phyloP scores from a whole-genome alignment of 2,888 invertebrate species.

The Drosophila koepferae region DNA sequence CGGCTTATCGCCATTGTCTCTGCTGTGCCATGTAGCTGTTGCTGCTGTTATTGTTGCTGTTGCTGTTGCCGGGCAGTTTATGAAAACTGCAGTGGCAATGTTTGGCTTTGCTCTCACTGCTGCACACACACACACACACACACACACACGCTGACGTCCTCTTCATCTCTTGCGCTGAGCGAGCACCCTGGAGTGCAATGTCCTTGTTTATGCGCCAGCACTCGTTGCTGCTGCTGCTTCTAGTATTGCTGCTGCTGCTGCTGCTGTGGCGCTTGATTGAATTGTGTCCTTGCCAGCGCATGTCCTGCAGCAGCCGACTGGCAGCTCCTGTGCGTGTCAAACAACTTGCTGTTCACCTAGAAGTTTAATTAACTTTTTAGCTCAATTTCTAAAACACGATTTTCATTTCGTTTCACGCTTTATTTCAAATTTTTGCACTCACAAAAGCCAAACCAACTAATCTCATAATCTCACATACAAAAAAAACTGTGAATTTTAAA shows the following conservation, averaged over 20 bases:
- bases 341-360: slow-evolving; percentile 46
- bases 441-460: slow-evolving; percentile 18
- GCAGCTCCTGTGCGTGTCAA: slow-evolving; percentile 38
- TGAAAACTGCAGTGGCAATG: slow-evolving; percentile 76
- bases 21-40: slow-evolving; percentile 35
- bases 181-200: slow-evolving; percentile 77
- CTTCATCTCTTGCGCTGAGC: slow-evolving; percentile 13
- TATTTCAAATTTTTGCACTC: slow-evolving; percentile 27
- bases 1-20: slow-evolving; percentile 77
- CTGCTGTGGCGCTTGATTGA: slow-evolving; percentile 70
- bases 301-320: slow-evolving; percentile 55
- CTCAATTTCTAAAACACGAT: slow-evolving; percentile 63
- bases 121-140: background rate
- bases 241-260: slow-evolving; percentile 33
- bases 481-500: slow-evolving; percentile 15
- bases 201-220: slow-evolving; percentile 78
- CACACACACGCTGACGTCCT: slow-evolving; percentile 8
- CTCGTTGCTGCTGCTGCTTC: slow-evolving; percentile 39
- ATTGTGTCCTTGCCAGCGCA: slow-evolving; percentile 76
- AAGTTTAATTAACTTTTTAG: slow-evolving; percentile 75
- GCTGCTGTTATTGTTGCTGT: slow-evolving; percentile 34
- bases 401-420: slow-evolving; percentile 10
- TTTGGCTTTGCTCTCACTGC: slow-evolving; percentile 45
- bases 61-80: slow-evolving; percentile 65
- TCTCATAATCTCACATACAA: slow-evolving; percentile 26